Percentiles rank a stretch among this genome's conserved stretches.
Evolutionary conservation across 2,797 vertebrate genomes (phyloP).

Genomic region (Gila robusta): DNA sequence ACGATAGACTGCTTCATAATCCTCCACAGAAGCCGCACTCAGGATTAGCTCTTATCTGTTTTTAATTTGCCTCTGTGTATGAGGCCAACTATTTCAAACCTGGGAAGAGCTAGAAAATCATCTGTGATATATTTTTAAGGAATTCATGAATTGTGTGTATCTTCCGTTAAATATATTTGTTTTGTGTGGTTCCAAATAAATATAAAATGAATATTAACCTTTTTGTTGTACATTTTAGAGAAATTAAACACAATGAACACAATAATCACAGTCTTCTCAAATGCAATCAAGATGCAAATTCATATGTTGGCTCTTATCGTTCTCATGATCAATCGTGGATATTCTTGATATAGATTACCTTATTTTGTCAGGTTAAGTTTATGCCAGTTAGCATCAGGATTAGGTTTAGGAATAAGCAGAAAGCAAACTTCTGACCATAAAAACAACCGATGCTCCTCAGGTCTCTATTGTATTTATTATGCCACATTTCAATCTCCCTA

Average conservation of each 20-base stretch:
- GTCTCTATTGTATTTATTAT: background rate
- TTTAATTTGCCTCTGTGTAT: slow-evolving; percentile 32
- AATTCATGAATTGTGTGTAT: background rate
- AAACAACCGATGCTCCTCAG: background rate
- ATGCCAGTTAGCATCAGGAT: background rate
- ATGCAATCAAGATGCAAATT: background rate
- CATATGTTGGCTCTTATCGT: background rate
- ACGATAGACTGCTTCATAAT: slow-evolving; percentile 46
- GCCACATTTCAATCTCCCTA: background rate
- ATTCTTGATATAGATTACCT: background rate
- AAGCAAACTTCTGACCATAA: background rate
- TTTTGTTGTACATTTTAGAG: background rate
- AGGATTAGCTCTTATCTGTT: slow-evolving; percentile 41
- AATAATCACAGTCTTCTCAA: background rate
- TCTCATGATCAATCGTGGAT: background rate
- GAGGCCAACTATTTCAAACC: slow-evolving; percentile 24
- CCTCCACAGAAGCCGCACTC: slow-evolving; percentile 21
- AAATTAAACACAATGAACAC: background rate
- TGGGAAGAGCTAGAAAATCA: background rate
- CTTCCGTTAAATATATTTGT: background rate
- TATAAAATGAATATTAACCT: background rate
- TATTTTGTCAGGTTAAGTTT: background rate
- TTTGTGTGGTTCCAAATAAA: background rate
- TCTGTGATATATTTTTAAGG: background rate
- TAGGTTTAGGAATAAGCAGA: background rate